Percentiles rank a stretch among this genome's conserved stretches.
Evolutionary conservation across 2,888 invertebrate species (phyloP).

Genomic region (Synergus umbraculus): DNA sequence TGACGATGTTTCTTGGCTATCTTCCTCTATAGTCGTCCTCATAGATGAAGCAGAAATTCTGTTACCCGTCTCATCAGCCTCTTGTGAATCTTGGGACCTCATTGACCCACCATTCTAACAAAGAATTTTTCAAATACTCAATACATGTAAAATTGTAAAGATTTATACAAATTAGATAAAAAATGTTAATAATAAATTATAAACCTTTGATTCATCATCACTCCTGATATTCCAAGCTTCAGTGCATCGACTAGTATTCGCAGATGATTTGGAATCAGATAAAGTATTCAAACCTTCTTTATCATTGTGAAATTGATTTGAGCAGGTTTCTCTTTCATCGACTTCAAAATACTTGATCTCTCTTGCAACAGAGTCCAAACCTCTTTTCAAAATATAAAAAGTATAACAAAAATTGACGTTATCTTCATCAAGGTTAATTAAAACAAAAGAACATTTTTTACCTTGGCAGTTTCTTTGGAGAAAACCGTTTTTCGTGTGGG

Average conservation of each 20-base stretch:
- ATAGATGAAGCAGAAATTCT: constrained; percentile 40
- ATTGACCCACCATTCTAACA: constrained; percentile 31
- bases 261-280: constrained; percentile 53
- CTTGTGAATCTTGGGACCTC: constrained; percentile 1
- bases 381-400: constrained; percentile 43
- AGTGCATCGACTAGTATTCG: constrained; percentile 45
- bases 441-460: constrained; percentile 40
- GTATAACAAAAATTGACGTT: constrained; percentile 6
- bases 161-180: not conserved
- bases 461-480: constrained; percentile 57
- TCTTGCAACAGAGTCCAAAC: constrained; percentile 54
- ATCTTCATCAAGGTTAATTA: not conserved
- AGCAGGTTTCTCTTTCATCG: constrained; percentile 59
- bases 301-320: constrained; percentile 20
- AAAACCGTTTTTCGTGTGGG: constrained; percentile 53
- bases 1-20: constrained; percentile 49
- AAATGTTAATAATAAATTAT: not conserved
- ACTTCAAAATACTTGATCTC: constrained; percentile 65
- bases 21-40: constrained; percentile 55
- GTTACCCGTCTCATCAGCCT: not conserved
- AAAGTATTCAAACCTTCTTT: constrained; percentile 49
- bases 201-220: constrained; percentile 40
- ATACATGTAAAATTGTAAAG: not conserved
- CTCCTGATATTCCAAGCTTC: constrained; percentile 53
- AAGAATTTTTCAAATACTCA: not conserved